These are phyloP conservation scores for Ophion costatus DNA, from an alignment of 2,888 invertebrate species.

Conservation along the genomic window DNA sequence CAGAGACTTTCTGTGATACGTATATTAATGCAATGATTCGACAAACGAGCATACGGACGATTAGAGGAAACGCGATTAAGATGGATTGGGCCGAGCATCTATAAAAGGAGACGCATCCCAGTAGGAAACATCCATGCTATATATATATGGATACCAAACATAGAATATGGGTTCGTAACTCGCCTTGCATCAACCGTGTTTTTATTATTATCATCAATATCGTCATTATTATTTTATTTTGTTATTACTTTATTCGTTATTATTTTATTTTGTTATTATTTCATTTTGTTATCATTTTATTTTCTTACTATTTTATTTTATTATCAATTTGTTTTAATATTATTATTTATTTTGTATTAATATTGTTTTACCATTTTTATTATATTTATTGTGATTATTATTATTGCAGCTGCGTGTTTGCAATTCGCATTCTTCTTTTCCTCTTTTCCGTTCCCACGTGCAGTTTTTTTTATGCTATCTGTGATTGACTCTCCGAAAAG, in stretches of 20 bases:
- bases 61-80: conserved; percentile 61
- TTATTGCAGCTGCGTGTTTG: conserved; percentile 12
- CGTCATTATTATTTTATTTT: no score
- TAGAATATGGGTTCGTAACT: no score
- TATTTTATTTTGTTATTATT: no score
- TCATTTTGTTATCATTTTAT: no score
- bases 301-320: no score
- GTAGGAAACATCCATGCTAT: conserved; percentile 27
- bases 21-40: conserved; percentile 59
- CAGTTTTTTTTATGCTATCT: no score
- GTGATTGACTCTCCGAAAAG: no score
- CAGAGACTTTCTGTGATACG: conserved; percentile 1
- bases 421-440: background rate
- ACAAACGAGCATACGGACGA: conserved; percentile 54
- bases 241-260: no score
- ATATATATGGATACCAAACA: background rate
- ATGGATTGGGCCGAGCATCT: conserved; percentile 49
- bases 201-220: no score
- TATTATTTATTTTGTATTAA: no score
- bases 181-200: no score
- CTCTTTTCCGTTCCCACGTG: background rate
- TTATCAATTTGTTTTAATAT: no score
- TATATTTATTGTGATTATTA: background rate
- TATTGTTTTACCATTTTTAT: background rate
- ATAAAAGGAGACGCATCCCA: conserved; percentile 54